A percentile compares a stretch with the other conserved stretches of the same genome.
Conservation (phyloP, 2,888 invertebrate genomes). For the Drosophila ezoana region DNA sequence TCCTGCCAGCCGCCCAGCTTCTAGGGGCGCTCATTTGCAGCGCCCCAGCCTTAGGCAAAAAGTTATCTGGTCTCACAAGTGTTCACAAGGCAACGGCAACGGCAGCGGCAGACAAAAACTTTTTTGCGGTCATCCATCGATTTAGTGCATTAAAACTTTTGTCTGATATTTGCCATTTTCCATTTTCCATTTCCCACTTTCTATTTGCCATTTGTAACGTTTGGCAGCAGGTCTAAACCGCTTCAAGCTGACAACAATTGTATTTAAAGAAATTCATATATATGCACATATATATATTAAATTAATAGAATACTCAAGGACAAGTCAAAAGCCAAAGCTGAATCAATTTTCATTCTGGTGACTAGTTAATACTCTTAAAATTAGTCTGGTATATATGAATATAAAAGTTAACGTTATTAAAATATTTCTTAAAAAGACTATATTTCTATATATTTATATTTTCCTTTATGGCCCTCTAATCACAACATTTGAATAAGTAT, state of each 20-base stretch:
- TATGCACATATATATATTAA: background rate
- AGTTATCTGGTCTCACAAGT: conserved; percentile 67
- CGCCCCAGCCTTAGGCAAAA: conserved; percentile 56
- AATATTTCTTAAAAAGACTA: no score
- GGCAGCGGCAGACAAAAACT: conserved; percentile 21
- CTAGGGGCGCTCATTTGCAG: conserved; percentile 64
- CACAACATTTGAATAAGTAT: no score
- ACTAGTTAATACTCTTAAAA: conserved; percentile 8
- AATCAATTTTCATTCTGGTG: background rate
- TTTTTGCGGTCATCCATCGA: conserved; percentile 78
- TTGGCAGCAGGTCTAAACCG: conserved; percentile 12
- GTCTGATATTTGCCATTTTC: conserved; percentile 63
- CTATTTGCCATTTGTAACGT: conserved; percentile 9
- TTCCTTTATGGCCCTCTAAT: no score
- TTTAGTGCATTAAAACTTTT: conserved; percentile 76
- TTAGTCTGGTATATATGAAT: no score
- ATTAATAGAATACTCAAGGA: conserved; percentile 11
- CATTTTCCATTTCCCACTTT: conserved; percentile 15
- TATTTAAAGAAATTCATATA: conserved; percentile 20
- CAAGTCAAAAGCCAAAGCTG: background rate
- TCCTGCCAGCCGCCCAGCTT: background rate
- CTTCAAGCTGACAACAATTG: conserved; percentile 45
- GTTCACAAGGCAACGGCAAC: conserved; percentile 56
- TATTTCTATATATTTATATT: no score
- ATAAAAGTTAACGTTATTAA: no score